phyloP scores from a whole-genome alignment of 2,113 vertebrate genomes.

The Rafetus swinhoei region DNA sequence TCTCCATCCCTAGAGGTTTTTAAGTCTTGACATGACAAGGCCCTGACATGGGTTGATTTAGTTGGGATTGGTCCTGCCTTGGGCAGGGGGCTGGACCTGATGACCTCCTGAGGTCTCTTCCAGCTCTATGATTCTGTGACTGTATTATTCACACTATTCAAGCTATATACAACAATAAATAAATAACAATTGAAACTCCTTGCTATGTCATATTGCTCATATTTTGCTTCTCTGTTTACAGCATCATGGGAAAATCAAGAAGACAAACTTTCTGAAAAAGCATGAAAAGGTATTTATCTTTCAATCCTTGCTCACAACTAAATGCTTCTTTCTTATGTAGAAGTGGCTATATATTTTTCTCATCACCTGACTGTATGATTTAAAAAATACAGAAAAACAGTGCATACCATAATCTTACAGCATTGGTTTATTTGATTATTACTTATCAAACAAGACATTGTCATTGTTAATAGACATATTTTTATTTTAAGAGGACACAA shows the following conservation, averaged over 20 bases:
- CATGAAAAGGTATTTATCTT: conserved; percentile 89
- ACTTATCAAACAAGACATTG: background rate
- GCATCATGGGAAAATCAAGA: conserved; percentile 96
- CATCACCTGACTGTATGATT: background rate
- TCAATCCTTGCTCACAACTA: background rate
- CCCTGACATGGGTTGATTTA: too few relatives aligned
- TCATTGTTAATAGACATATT: background rate
- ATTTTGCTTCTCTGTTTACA: conserved; percentile 65
- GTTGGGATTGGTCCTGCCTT: too few relatives aligned
- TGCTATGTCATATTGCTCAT: background rate
- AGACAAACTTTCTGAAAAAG: conserved; percentile 94
- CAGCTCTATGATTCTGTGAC: too few relatives aligned
- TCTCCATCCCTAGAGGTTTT: too few relatives aligned
- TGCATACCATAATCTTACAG: background rate
- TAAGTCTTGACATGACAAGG: too few relatives aligned
- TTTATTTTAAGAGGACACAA: background rate
- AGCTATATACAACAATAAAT: background rate
- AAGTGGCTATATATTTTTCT: background rate
- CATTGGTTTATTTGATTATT: background rate
- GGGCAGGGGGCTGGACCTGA: too few relatives aligned
- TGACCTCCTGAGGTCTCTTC: too few relatives aligned
- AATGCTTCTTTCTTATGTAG: background rate
- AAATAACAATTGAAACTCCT: background rate
- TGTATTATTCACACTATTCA: background rate
- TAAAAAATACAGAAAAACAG: background rate